Base-by-base conservation (phyloP, 2,797 vertebrate genomes). In the Pteropus rufus region DNA sequence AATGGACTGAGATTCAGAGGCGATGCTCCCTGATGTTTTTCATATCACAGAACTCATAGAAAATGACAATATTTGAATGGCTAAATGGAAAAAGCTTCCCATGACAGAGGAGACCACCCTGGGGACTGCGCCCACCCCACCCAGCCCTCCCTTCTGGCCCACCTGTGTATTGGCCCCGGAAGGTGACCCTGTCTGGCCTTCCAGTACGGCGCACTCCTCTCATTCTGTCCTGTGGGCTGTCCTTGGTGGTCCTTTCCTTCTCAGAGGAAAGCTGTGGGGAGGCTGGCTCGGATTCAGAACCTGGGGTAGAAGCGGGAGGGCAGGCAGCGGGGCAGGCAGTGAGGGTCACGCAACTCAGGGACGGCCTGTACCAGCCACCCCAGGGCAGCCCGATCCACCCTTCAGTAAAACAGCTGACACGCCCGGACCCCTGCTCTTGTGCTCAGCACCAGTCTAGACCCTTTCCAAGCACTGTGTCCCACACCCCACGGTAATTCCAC, bases 91-190 rank as follows among this genome's bases (percentile, higher is more conserved):
- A 24, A 24, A 52, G 39, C 23, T 39, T 39, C 23, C 34, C 19
- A 10, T 4, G 34, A 73, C n/a, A 24, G 21, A 75, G 46, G 23
- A 72, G 23, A 21, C 39, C 19, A 7, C 34, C 21, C 56, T 1
- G 46, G 26, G 34, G 12, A 10, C 41, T 2, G 2, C 1, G 1
- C 23, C 12, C n/a, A 5, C 5, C 10, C 49, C 21, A 3, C 10
- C 49, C 16, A 3, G 10, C 5, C 39, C 8, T 19, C 65, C 67
- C 62, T 19, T 41, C 14, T 2, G 8, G 69, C 97, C 97, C 98
- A 99, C 99, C 98, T 96, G 97, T 92, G 58, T 97, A 92, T 3
- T 97, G 98, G 72, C 97, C 98, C 76, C 31, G 96, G 92, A 97
- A 97, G 6, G 58, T 64, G 91, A 92, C 89, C 1, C 46, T 7